phyloP scores from a whole-genome alignment of 2,888 invertebrate genomes.

The Elysia crispata region DNA sequence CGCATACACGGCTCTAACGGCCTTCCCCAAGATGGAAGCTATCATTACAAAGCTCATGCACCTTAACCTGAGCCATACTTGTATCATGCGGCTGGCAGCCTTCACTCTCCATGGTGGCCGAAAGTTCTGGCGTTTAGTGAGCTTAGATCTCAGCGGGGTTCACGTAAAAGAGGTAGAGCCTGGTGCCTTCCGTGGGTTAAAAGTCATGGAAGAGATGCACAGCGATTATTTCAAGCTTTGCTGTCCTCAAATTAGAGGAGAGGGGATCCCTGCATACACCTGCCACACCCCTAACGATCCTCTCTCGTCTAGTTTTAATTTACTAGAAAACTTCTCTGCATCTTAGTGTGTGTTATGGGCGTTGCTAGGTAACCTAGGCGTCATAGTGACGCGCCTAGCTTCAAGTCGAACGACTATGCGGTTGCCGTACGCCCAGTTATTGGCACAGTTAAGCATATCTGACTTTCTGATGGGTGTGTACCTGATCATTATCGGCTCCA shows the following conservation, averaged over 20 bases:
- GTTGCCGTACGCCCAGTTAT: conserved; percentile 43
- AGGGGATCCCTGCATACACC: conserved; percentile 14
- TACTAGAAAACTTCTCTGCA: conserved; percentile 57
- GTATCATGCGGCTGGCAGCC: too few relatives aligned
- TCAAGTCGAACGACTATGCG: conserved; percentile 59
- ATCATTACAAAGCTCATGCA: too few relatives aligned
- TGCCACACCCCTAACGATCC: conserved; percentile 54
- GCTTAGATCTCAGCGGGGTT: conserved; percentile 32
- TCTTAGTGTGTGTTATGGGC: conserved; percentile 58
- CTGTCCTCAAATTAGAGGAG: conserved; percentile 40
- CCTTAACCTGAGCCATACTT: too few relatives aligned
- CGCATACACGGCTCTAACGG: too few relatives aligned
- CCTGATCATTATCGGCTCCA: conserved; percentile 56
- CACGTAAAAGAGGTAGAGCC: not conserved
- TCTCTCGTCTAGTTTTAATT: conserved; percentile 60
- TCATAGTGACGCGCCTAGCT: conserved; percentile 51
- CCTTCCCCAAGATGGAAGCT: too few relatives aligned
- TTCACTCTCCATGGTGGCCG: conserved; percentile 3
- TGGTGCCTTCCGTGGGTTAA: conserved; percentile 17
- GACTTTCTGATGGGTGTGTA: conserved; percentile 63
- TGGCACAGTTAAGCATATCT: conserved; percentile 50
- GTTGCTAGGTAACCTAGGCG: conserved; percentile 56
- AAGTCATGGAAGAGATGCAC: conserved; percentile 12
- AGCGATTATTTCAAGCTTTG: conserved; percentile 41
- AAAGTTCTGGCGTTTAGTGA: conserved; percentile 39